Evolutionary conservation across 2,113 vertebrate genomes (phyloP).

Genomic region (Dicaeum eximium): DNA sequence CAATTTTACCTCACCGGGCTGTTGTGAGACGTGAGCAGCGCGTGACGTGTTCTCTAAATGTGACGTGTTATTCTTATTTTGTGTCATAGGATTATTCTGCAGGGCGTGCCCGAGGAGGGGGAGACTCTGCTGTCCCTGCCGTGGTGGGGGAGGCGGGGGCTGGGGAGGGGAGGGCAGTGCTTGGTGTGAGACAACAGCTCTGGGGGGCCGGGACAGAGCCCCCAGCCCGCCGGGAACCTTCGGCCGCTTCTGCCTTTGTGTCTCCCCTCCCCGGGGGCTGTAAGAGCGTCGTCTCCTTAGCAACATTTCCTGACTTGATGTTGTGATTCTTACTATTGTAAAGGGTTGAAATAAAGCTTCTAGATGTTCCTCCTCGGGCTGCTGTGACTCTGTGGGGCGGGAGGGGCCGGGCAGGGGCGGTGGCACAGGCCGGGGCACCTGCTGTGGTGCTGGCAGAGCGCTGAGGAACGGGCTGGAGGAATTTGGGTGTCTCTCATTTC

Average conservation of each 20-base stretch:
- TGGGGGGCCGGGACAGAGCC: neutral
- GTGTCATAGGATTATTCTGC: neutral
- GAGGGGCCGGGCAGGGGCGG: neutral
- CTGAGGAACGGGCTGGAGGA: rapidly evolving
- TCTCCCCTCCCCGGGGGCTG: constrained; percentile 11
- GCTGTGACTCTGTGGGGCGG: neutral
- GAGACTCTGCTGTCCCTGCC: neutral
- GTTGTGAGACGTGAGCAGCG: neutral
- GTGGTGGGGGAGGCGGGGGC: neutral
- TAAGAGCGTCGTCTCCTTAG: constrained; percentile 19
- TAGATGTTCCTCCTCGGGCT: constrained; percentile 25
- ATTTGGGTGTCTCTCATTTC: rapidly evolving
- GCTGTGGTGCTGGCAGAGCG: rapidly evolving
- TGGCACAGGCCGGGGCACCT: rapidly evolving
- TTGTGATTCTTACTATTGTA: constrained; percentile 70
- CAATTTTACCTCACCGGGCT: neutral
- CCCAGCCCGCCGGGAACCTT: neutral
- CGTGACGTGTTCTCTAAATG: neutral
- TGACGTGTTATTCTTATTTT: neutral
- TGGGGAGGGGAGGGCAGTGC: neutral
- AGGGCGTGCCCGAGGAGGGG: neutral
- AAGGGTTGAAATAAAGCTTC: constrained; percentile 77
- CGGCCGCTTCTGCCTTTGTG: neutral
- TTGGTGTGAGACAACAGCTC: neutral
- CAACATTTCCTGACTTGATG: constrained; percentile 53